Evolutionary conservation across 1,140 invertebrate genomes (phyloP).

Genomic region (Drosophila arawakana): DNA sequence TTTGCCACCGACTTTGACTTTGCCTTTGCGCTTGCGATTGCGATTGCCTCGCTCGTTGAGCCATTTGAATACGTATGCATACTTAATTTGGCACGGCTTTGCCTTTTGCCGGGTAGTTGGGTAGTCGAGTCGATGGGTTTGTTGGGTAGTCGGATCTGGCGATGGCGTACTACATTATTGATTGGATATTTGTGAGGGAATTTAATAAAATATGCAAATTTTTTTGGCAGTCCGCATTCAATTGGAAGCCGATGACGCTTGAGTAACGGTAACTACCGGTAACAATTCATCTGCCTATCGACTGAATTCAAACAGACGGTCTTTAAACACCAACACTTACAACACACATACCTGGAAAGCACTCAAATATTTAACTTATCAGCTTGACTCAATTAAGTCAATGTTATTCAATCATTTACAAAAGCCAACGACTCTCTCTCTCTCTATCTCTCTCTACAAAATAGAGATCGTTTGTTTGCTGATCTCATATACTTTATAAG

Average conservation of each 20-base stretch:
- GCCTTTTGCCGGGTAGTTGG: constrained; percentile 26
- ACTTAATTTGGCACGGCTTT: constrained; percentile 80
- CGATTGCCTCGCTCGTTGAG: constrained; percentile 41
- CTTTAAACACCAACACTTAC: too few species aligned
- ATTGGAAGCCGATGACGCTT: constrained; percentile 45
- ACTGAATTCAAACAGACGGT: not conserved
- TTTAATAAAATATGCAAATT: constrained; percentile 83
- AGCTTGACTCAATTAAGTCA: too few species aligned
- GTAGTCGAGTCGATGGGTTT: constrained; percentile 12
- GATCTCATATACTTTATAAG: too few species aligned
- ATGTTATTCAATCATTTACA: too few species aligned
- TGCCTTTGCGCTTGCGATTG: not conserved
- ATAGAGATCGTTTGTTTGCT: too few species aligned
- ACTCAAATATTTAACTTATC: too few species aligned
- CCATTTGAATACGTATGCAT: constrained; percentile 82
- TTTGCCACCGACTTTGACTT: constrained; percentile 23
- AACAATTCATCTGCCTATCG: constrained; percentile 15
- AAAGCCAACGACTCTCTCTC: too few species aligned
- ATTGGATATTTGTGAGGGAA: constrained; percentile 80
- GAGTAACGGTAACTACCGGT: constrained; percentile 30
- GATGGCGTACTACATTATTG: constrained; percentile 76
- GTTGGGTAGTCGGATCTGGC: constrained; percentile 45
- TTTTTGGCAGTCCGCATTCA: constrained; percentile 57
- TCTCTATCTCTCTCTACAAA: too few species aligned
- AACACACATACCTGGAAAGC: too few species aligned